Evolutionary conservation across 2,797 vertebrate species (phyloP).

Genomic region (Poeciliopsis infans): DNA sequence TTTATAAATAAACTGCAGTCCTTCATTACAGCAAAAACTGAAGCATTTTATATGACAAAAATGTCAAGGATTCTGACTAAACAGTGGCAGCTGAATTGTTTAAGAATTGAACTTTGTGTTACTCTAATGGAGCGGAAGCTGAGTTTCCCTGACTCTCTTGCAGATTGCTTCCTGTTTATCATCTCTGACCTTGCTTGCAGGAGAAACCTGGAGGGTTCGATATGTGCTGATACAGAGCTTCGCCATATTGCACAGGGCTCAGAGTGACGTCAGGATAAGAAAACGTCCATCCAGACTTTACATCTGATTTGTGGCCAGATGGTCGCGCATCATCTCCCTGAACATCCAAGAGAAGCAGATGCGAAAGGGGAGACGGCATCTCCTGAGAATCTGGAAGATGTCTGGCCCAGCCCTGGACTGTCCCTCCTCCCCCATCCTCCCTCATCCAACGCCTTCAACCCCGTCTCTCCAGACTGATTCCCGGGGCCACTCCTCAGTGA

Average conservation of each 20-base stretch:
- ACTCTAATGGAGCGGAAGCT: constrained; percentile 8
- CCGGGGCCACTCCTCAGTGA: constrained; percentile 60
- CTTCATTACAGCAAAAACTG: not conserved
- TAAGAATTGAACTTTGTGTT: constrained; percentile 6
- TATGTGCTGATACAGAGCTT: constrained; percentile 76
- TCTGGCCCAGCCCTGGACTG: constrained; percentile 57
- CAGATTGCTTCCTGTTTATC: constrained; percentile 65
- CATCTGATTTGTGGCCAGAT: constrained; percentile 75
- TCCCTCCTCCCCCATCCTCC: constrained; percentile 40
- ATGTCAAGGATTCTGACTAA: not conserved
- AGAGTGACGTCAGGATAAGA: constrained; percentile 60
- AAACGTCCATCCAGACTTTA: constrained; percentile 54
- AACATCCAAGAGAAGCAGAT: constrained; percentile 78
- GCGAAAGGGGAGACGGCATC: constrained; percentile 69
- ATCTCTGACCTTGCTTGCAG: constrained; percentile 76
- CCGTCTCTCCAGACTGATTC: constrained; percentile 52
- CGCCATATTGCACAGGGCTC: constrained; percentile 74
- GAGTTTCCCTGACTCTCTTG: constrained; percentile 49
- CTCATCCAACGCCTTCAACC: constrained; percentile 36
- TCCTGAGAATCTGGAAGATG: constrained; percentile 70
- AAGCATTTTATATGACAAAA: not conserved
- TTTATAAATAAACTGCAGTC: not conserved
- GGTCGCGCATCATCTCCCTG: constrained; percentile 72
- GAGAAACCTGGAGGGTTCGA: constrained; percentile 72
- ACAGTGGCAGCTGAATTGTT: not conserved